These are phyloP conservation scores for Lepidurus packardi DNA, from an alignment of 1,140 invertebrate genomes.

Conservation along the genomic window DNA sequence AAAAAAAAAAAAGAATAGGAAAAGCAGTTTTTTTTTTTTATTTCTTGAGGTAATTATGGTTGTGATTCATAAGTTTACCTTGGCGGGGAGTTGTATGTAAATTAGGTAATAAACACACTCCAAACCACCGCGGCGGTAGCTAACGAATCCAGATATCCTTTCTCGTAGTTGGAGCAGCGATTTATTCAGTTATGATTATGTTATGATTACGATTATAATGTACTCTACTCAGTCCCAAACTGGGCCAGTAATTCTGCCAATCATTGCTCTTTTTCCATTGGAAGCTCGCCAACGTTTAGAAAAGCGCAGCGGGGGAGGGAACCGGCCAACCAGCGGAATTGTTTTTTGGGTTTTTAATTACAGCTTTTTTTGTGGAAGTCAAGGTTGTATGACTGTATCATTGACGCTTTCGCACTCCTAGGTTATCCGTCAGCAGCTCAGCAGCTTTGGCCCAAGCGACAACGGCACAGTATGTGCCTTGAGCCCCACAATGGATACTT, in stretches of 20 bases:
- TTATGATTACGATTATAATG: not conserved
- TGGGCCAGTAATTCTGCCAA: not conserved
- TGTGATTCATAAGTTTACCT: constrained; percentile 7
- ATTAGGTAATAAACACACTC: constrained; percentile 15
- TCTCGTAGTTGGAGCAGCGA: not conserved
- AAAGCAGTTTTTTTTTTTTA: not conserved
- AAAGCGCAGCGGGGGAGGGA: not conserved
- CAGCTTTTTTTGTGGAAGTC: not conserved
- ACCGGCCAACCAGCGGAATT: not conserved
- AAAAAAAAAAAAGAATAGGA: not conserved
- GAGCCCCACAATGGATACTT: constrained; percentile 11
- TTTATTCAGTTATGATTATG: constrained; percentile 1
- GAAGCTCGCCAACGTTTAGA: not conserved
- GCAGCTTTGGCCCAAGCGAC: constrained; percentile 8
- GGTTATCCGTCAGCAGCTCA: not conserved
- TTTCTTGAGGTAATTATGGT: not conserved
- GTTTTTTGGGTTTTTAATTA: not conserved
- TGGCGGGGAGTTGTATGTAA: constrained; percentile 13
- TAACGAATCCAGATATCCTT: not conserved
- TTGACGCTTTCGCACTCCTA: not conserved
- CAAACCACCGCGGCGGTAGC: not conserved
- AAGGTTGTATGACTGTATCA: constrained; percentile 5
- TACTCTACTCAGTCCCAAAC: not conserved
- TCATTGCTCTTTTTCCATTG: constrained; percentile 5
- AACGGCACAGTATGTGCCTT: constrained; percentile 4